Evolutionary conservation across 2,888 invertebrate genomes (phyloP), one percentile per base, ranked within the genome.

Genomic region (Odontothrips loti): DNA sequence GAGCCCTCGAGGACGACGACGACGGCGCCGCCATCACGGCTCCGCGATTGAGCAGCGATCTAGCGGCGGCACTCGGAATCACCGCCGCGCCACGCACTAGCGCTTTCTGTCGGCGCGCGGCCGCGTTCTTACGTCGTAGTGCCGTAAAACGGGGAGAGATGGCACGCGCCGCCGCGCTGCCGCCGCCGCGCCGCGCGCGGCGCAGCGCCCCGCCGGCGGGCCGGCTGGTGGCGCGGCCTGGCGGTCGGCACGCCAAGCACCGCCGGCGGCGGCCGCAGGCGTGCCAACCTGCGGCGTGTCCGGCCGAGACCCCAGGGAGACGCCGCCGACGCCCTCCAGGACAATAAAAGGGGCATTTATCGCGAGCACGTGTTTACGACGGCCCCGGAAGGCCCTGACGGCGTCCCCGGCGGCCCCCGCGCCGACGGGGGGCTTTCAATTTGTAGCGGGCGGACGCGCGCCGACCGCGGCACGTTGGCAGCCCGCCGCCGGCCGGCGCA

Each of bases 151-250:
- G 23, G 23, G 12, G 23, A 75, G 68, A 75, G 68, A 75, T 75
- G 68, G 68, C 68, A 75, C 68, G 68, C 43, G 34, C 82, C 47
- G 15, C 79, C 23, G 75, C 68, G 34, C n/a, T n/a, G n/a, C n/a
- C 47, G 29, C 43, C 20, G 80, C 15, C 79, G 79, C 63, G 75
- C 80, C 82, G 81, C 78, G 79, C 68, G 79, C 47, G 79, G 80
- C 86, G 87, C 88, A 89, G 88, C 80, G 80, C 79, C 80, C 63
- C 63, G 80, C 80, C 81, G 79, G 80, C 80, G 79, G 47, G 79
- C 51, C 63, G 63, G 78, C 47, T 51, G 63, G 51, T 63, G 63
- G 81, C 79, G 79, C 79, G 23, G 47, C 23, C 47, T 79, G 81
- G 27, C 58, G 58, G 78, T 4, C 17, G 75, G 10, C 81, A 47